Conservation (phyloP, 1,140 invertebrate species). For the Apis dorsata region DNA sequence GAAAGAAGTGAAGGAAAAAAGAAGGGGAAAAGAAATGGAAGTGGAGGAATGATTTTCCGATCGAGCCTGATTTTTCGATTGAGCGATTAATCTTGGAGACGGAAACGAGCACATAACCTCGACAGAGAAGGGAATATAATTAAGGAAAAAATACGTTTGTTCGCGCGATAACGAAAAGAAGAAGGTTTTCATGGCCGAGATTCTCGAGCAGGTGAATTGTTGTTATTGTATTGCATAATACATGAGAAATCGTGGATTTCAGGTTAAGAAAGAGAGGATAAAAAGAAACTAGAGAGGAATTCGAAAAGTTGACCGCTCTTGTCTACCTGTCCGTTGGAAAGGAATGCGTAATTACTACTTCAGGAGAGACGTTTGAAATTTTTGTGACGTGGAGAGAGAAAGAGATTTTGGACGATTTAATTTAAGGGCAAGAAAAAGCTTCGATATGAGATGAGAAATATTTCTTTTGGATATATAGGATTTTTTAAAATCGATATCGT, state of each 20-base stretch:
- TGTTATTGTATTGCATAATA: not conserved
- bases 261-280: too few species aligned
- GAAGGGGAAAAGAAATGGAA: not conserved
- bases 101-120: not conserved
- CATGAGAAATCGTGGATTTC: conserved; percentile 6
- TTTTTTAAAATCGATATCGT: too few species aligned
- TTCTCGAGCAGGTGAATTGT: not conserved
- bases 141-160: not conserved
- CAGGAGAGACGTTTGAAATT: not conserved
- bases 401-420: not conserved
- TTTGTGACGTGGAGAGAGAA: too few species aligned
- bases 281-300: not conserved
- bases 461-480: too few species aligned
- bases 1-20: not conserved
- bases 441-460: too few species aligned
- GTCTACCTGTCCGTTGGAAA: not conserved
- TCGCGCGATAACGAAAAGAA: not conserved
- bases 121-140: not conserved
- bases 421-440: too few species aligned
- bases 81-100: conserved; percentile 18
- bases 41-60: not conserved
- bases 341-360: conserved; percentile 4
- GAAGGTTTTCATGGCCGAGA: not conserved
- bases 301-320: not conserved
- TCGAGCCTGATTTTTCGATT: conserved; percentile 8